Base-by-base conservation (phyloP, 1,140 invertebrate genomes). In the Ips nitidus region DNA sequence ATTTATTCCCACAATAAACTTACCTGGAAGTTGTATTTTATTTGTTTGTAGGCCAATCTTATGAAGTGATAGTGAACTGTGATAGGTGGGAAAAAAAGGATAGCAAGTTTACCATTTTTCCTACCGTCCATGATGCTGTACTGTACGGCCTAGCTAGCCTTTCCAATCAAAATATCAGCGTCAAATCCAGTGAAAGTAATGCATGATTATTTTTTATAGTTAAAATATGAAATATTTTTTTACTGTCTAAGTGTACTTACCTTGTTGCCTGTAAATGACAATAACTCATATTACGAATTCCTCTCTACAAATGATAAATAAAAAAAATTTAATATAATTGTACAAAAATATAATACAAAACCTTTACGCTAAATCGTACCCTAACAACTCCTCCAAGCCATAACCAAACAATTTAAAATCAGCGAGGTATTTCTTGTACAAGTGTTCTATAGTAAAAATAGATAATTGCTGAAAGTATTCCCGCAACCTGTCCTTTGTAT, bases 371-470 rank as follows among this genome's bases (percentile, higher is more conserved):
- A 77, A 73, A 81, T 89, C 87, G 74, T 89, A 91, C 8, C 90
- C 90, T 36, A 91, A 80, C 22, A 91, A 85, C 68, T 90, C 86
- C 57, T 91, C 88, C 60, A 92, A 74, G 70, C 87, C 85, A 73
- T 95, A 95, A 71, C 90, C 88, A 74, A 94, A 95, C 68, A 94
- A 80, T 77, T 86, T 87, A 78, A 94, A 92, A 80, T 95, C 94
- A 66, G 88, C 81, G 75, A 87, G 84, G 76, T 94, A 95, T 7
- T 92, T 81, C 74, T 90, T 84, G 77, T 90, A 90, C 58, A 95
- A 81, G 70, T 86, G 84, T 66, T 86, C 82, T 41, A 94, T 87
- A 39, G 89, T 86, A 40, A 87, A 86, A 60, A 89, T 83, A 39
- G 87, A 86, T n/a, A 95, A 77, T 8, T 86, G 86, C 40, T 87